Evolutionary conservation across 2,113 vertebrate genomes (phyloP), one percentile per base, ranked within the genome.

Genomic region (Callocephalon fimbriatum): DNA sequence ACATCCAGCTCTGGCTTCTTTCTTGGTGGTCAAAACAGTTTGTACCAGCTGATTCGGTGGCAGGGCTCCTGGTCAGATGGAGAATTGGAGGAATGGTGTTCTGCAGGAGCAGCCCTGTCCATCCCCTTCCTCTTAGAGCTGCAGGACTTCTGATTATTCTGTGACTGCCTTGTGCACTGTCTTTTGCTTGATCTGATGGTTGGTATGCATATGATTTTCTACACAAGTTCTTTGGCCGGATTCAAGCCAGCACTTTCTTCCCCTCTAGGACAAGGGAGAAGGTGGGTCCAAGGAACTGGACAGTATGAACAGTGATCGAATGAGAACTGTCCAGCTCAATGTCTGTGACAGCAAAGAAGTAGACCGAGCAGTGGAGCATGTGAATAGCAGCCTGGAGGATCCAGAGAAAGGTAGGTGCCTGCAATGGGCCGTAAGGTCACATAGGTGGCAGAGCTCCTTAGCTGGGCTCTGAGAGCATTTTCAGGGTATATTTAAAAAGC

Each of bases 281-380:
- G 97, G 88, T 21, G 98, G 98, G 15, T 97, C 95, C 84, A 97
- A 98, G 94, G 98, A 98, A 4, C 95, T 99, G 91, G 98, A 98
- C 79, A 67, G 75, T 80, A 95, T 99, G 98, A 98, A 98, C 7
- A 98, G 98, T 20, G 97, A 98, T 68, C 94, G 97, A 12, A 88
- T 99, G 97, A 97, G 96, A 86, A 98, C 98, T 2, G 32, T 99
- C 25, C 98, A 99, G 93, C 98, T 98, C 53, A 98, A 99, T 0
- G 98, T 99, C 53, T 98, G 98, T 78, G 97, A 97, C 61, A 95
- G 95, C 10, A 97, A 98, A 45, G 98, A 98, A 32, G 91, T 98
- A 23, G 97, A 97, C 8, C 97, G 75, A 61, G 98, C 93, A 0
- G 97, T 98, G 37, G 98, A 98, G 56, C 61, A 86, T 0, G 65